Base-by-base conservation (phyloP, 2,888 invertebrate species). In the Steromphala cineraria region DNA sequence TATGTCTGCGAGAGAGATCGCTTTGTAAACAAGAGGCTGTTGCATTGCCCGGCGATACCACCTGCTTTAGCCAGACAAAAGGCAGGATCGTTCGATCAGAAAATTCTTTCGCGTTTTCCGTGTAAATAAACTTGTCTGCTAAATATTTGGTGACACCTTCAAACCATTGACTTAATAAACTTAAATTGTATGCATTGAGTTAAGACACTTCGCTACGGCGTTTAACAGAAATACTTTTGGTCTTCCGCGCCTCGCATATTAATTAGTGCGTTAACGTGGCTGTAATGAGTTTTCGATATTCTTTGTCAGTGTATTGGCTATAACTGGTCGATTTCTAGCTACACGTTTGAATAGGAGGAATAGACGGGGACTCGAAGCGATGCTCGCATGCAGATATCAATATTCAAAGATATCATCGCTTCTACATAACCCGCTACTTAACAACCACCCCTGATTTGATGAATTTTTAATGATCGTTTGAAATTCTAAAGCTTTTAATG, bases 71-170 rank as follows among this genome's bases (percentile, higher is more conserved):
- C 36, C 17, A 56, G 36, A 71, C 71, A 71, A 71, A 71, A 71
- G 71, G 71, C 71, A 40, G 17, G 19, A 40, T 13, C 46, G 36
- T 71, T 71, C 71, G 71, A 71, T 71, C 71, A 36, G 71, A 71
- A 71, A n/a, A 71, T 71, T 71, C 71, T 71, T 71, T 71, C 36
- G 71, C 71, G 71, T 71, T 71, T 71, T 71, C 71, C 71, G 71
- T 71, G 71, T 71, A 71, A 71, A 71, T 71, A 71, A 71, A 71
- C 71, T 71, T 71, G 71, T 71, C 71, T 71, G 71, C 71, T 71
- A 71, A 71, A 71, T 71, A 71, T 71, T 71, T 71, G 71, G 40
- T 36, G 71, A 71, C 71, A 71, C 71, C 71, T 71, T 36, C 71
- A 40, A 71, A 10, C 40, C 71, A 40, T 71, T 71, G 71, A 71